phyloP scores from a whole-genome alignment of 2,113 vertebrate genomes.

The Hucho hucho region DNA sequence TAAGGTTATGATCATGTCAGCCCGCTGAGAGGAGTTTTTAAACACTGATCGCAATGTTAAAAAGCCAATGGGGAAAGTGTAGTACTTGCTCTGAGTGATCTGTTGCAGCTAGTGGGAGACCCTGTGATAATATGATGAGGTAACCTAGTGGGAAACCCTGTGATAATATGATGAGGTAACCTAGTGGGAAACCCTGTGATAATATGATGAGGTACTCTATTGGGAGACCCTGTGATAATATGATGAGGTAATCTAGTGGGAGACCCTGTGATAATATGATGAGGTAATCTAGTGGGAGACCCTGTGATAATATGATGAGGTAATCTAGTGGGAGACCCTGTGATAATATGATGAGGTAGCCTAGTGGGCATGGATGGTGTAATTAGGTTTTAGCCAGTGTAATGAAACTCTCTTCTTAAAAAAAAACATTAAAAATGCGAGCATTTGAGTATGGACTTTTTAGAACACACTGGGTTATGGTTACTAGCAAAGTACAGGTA shows the following conservation, averaged over 20 bases:
- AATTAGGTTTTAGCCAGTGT: slow-evolving; percentile 66
- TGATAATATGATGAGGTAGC: too few species aligned
- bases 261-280: too few species aligned
- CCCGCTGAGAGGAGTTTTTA: background rate
- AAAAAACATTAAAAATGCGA: slow-evolving; percentile 63
- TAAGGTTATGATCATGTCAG: slow-evolving; percentile 27
- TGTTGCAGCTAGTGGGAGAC: slow-evolving; percentile 55
- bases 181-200: too few species aligned
- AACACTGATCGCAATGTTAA: slow-evolving; percentile 13
- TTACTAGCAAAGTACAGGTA: slow-evolving; percentile 26
- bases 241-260: too few species aligned
- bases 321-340: too few species aligned
- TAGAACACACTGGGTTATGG: slow-evolving; percentile 37
- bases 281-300: too few species aligned
- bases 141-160: too few species aligned
- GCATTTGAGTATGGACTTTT: slow-evolving; percentile 58
- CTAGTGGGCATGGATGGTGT: slow-evolving; percentile 55
- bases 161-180: too few species aligned
- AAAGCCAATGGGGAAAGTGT: slow-evolving; percentile 25
- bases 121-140: slow-evolving; percentile 58
- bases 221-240: too few species aligned
- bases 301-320: too few species aligned
- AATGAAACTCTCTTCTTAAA: slow-evolving; percentile 57
- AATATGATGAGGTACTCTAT: too few species aligned
- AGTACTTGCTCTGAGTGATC: slow-evolving; percentile 51